These are phyloP conservation scores for Cosmopolites sordidus DNA, from an alignment of 2,888 invertebrate genomes.

Conservation along the genomic window DNA sequence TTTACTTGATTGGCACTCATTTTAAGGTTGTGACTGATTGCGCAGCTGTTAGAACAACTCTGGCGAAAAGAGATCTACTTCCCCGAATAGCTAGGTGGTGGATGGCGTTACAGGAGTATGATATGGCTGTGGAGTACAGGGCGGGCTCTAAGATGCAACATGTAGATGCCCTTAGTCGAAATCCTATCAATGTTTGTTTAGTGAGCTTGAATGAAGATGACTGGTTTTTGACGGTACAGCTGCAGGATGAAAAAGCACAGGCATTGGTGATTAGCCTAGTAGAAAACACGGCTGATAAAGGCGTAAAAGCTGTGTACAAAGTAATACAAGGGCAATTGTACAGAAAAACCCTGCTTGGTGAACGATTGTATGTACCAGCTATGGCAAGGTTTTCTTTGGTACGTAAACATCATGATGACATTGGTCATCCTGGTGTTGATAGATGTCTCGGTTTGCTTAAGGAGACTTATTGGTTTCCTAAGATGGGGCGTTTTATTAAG, in stretches of 20 bases:
- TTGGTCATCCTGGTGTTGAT: conserved; percentile 12
- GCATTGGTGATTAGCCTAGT: conserved; percentile 14
- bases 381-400: conserved; percentile 16
- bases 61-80: conserved; percentile 28
- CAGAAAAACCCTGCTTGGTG: conserved; percentile 11
- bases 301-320: conserved; percentile 13
- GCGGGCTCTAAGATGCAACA: conserved; percentile 18
- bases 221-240: conserved; percentile 31
- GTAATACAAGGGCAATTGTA: conserved; percentile 19
- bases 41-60: conserved; percentile 26
- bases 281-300: conserved; percentile 10
- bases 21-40: conserved; percentile 31
- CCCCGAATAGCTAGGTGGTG: conserved; percentile 31
- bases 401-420: conserved; percentile 4
- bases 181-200: conserved; percentile 2
- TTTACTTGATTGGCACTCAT: conserved; percentile 24
- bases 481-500: conserved; percentile 19
- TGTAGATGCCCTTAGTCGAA: conserved; percentile 23
- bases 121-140: conserved; percentile 23
- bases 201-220: conserved; percentile 26
- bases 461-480: conserved; percentile 20
- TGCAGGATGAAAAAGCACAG: conserved; percentile 27
- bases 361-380: conserved; percentile 14
- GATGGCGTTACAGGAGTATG: conserved; percentile 29
- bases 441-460: conserved; percentile 10